Conservation (phyloP, 2,113 vertebrate species). For the Empidonax alnorum region DNA sequence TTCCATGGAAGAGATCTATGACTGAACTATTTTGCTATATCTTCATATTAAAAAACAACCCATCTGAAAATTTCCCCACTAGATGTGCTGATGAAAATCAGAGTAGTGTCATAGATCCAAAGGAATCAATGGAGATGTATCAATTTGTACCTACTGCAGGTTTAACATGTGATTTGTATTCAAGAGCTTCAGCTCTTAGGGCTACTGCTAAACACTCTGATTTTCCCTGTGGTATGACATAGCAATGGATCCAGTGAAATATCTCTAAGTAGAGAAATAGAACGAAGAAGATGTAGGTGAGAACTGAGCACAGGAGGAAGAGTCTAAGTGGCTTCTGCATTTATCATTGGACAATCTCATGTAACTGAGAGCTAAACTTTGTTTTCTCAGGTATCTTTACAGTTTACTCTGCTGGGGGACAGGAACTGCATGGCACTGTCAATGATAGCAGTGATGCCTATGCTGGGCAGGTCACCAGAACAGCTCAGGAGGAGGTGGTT, state of each 20-base stretch:
- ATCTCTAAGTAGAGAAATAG: not conserved
- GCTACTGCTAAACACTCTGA: not conserved
- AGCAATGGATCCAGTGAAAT: not conserved
- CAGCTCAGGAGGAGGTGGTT: not conserved
- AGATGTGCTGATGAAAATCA: conserved; percentile 30
- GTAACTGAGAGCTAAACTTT: not conserved
- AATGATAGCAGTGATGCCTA: not conserved
- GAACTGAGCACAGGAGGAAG: not conserved
- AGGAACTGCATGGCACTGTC: not conserved
- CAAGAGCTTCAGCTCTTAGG: not conserved
- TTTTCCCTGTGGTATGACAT: not conserved
- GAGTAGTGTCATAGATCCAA: conserved; percentile 13
- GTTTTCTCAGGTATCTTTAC: not conserved
- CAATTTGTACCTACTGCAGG: conserved; percentile 30
- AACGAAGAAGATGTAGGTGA: not conserved
- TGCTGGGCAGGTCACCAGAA: not conserved
- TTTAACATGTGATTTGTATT: conserved; percentile 11
- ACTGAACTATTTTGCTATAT: not conserved
- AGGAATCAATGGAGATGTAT: conserved; percentile 25
- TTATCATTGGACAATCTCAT: not conserved
- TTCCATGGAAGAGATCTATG: not conserved
- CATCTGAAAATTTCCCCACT: not conserved
- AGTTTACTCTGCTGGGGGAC: not conserved
- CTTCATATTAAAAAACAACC: not conserved
- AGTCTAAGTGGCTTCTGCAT: not conserved